Evolutionary conservation across 2,797 vertebrate species (phyloP), one percentile per base, ranked within the genome.

Genomic region (Enteromius unitaeniatus): DNA sequence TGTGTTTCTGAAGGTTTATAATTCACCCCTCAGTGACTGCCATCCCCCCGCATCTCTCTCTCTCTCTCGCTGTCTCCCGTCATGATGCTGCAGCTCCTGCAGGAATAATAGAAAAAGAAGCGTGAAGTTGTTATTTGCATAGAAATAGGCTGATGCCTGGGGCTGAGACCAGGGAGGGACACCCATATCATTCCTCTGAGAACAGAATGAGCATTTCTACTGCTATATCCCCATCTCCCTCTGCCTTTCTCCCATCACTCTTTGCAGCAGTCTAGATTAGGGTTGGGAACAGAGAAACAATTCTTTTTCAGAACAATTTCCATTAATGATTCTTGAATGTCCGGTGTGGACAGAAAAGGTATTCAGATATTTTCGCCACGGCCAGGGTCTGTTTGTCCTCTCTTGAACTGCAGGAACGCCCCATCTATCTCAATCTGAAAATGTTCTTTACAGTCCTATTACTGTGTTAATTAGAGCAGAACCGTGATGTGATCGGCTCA

Each of bases 51-150:
- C 42, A 1, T 91, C 92, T 94, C 93, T 91, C 92, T 93, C 90
- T 90, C 91, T 89, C 92, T 91, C 91, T 89, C 91, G 89, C 90
- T 91, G 91, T 89, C 91, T 92, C 93, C 95, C 96, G 96, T 97
- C 96, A 96, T 96, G 96, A 97, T 96, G 95, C 95, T 89, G 94
- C 94, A 96, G 96, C 96, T 97, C 96, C 94, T 90, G 96, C 96
- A 96, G 97, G 97, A 96, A 97, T 94, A 93, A 94, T 93, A 92
- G 91, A 94, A 93, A 91, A 89, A 79, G 86, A 97, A 96, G 95
- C 96, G 96, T 95, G 96, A 97, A 96, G 96, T 96, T 96, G 95
- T 97, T 95, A 98, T 98, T 99, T 98, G 97, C 97, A 98, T 98
- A 98, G 97, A 98, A 98, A 98, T 97, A 94, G 96, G 95, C 88